Conservation (phyloP, 92 coral and sea anemone species). For the Scolanthus callimorphus region DNA sequence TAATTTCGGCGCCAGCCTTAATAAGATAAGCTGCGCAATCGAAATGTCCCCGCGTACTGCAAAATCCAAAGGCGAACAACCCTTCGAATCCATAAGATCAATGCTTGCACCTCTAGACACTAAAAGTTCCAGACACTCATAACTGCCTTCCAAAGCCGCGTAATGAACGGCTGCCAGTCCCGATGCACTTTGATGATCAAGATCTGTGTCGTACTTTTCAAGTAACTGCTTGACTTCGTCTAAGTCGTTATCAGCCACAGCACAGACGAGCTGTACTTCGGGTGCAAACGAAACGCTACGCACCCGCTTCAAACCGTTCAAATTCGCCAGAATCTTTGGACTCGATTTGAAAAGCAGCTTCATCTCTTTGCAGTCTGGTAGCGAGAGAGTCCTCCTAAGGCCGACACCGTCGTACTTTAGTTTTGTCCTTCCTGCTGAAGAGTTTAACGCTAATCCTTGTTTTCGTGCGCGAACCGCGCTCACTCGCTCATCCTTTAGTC, state of each 20-base stretch:
- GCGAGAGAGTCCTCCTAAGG: slow-evolving; percentile 59
- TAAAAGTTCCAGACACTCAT: slow-evolving; percentile 64
- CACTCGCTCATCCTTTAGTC: slow-evolving; percentile 51
- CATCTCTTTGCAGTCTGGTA: slow-evolving; percentile 80
- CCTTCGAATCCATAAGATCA: slow-evolving; percentile 66
- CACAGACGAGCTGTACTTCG: slow-evolving; percentile 71
- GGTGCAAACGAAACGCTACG: slow-evolving; percentile 90
- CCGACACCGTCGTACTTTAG: slow-evolving; percentile 1
- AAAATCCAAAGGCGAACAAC: slow-evolving; percentile 89
- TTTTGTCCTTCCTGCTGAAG: background rate
- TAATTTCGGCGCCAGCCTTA: slow-evolving; percentile 88
- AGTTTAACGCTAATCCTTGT: background rate
- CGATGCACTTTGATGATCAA: slow-evolving; percentile 76
- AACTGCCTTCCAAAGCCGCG: slow-evolving; percentile 89
- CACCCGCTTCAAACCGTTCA: slow-evolving; percentile 39
- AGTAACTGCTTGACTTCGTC: slow-evolving; percentile 57
- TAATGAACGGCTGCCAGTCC: slow-evolving; percentile 90
- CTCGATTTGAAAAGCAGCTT: slow-evolving; percentile 18
- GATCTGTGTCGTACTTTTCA: slow-evolving; percentile 58
- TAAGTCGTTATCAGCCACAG: slow-evolving; percentile 86
- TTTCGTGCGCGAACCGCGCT: slow-evolving; percentile 2
- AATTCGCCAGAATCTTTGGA: slow-evolving; percentile 11
- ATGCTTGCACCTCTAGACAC: slow-evolving; percentile 68
- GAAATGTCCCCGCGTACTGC: slow-evolving; percentile 94
- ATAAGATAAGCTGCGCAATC: slow-evolving; percentile 92